A percentile compares a stretch with the other conserved stretches of the same genome.
These are phyloP conservation scores for Meloe dianella DNA, from an alignment of 2,888 invertebrate genomes.

Conservation along the genomic window DNA sequence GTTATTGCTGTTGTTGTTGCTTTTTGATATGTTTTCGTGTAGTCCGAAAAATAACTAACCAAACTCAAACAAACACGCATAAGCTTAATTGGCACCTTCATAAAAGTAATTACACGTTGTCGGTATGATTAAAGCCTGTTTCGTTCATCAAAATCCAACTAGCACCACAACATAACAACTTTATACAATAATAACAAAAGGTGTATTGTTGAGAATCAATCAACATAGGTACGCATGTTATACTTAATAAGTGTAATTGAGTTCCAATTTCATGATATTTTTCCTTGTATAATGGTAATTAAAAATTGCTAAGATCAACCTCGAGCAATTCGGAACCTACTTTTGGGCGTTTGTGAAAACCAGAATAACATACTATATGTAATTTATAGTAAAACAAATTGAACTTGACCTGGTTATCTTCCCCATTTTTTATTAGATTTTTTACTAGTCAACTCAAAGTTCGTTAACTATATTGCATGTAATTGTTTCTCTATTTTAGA, in stretches of 20 bases:
- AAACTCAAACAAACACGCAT: slow-evolving; percentile 55
- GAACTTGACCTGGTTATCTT: too few species aligned
- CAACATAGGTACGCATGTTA: slow-evolving; percentile 43
- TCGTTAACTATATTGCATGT: too few species aligned
- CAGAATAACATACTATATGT: too few species aligned
- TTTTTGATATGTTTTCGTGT: slow-evolving; percentile 41
- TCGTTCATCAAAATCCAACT: slow-evolving; percentile 49
- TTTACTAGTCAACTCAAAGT: too few species aligned
- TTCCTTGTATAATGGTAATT: slow-evolving; percentile 21
- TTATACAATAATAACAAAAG: slow-evolving; percentile 27
- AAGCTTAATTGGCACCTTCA: slow-evolving; percentile 51
- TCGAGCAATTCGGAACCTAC: too few species aligned
- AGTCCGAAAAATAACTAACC: slow-evolving; percentile 48
- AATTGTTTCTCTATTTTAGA: background rate
- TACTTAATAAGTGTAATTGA: slow-evolving; percentile 54
- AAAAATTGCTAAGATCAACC: slow-evolving; percentile 40
- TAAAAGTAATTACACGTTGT: slow-evolving; percentile 53
- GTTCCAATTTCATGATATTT: slow-evolving; percentile 51
- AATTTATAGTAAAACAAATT: too few species aligned
- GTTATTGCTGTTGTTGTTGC: too few species aligned
- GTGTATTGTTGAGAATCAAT: slow-evolving; percentile 44
- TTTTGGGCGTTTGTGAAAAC: too few species aligned
- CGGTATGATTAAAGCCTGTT: slow-evolving; percentile 54
- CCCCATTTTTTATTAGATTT: too few species aligned
- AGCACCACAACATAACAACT: slow-evolving; percentile 26